Base-by-base conservation (phyloP, 2,113 vertebrate genomes). In the Gnathonemus echidnorhynchus region DNA sequence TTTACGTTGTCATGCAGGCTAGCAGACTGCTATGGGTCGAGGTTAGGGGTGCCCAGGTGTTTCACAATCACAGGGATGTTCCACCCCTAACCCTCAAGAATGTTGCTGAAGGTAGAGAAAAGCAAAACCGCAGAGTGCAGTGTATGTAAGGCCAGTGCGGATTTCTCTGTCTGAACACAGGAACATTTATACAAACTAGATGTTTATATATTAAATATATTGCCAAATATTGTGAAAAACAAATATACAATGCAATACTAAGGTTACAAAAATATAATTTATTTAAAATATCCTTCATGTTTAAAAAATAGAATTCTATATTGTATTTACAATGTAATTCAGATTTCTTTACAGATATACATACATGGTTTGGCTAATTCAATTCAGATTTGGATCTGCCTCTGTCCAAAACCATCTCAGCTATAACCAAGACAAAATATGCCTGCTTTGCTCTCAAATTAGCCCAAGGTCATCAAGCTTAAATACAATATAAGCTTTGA, bases 261-360 rank as follows among this genome's bases (percentile, higher is more conserved):
- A 80, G 27, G 89, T 90, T 95, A 95, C 2, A 95, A 95, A 95
- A 95, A 95, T 94, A 95, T 94, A 83, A 93, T 95, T 95, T 95
- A 94, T 94, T 94, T 88, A n/a, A 92, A 87, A 89, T 83, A 50
- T 90, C 19, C 7, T 24, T 21, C 53, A 42, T 58, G 90, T 93
- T 91, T 92, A 93, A 89, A 94, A 88, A 11, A 91, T 31, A 70
- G 35, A 88, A 87, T 35, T 24, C 21, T 42, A 77, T 39, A 77
- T 77, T 77, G 13, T 35, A 39, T 77, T 77, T 39, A 77, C 70
- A 77, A 15, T 77, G 70, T 77, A 39, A 77, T 17, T 58, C 5
- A 42, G n/a, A 53, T 85, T 48, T 85, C 11, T 58, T 84, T 49
- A 74, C 88, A 89, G 19, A 89, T 8, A 70, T 27, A 27, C 5